Evolutionary conservation across 1,140 invertebrate species (phyloP).

Genomic region (Aplysia californica): DNA sequence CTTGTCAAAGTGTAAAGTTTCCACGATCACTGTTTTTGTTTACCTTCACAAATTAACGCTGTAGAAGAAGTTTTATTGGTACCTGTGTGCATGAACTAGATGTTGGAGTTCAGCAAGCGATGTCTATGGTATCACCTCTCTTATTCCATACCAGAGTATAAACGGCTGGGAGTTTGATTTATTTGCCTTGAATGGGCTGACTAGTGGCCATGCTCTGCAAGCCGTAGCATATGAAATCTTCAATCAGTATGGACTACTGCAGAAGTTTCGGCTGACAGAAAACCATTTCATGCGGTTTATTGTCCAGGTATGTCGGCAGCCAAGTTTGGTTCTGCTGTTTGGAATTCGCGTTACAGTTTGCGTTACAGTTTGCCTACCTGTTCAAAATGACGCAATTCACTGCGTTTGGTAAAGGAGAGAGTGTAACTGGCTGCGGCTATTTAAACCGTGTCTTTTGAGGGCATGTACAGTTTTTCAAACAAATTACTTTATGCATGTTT

Average conservation of each 20-base stretch:
- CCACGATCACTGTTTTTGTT: no score
- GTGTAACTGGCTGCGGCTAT: neutral
- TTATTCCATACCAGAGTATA: neutral
- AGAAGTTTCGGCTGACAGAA: neutral
- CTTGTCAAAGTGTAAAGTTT: no score
- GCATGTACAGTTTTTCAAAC: no score
- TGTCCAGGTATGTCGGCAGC: neutral
- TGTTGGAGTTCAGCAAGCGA: no score
- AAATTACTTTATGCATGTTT: no score
- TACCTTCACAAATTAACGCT: no score
- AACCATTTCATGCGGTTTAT: slow-evolving; percentile 11
- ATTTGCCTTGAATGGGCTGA: neutral
- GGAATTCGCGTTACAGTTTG: neutral
- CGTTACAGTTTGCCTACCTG: neutral
- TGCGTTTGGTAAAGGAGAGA: neutral
- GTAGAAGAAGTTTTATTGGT: no score
- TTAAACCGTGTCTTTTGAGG: no score
- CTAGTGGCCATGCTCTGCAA: slow-evolving; percentile 22
- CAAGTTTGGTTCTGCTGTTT: neutral
- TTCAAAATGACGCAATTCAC: neutral
- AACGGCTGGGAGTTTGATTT: slow-evolving; percentile 13
- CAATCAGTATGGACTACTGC: neutral
- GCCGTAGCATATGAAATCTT: slow-evolving; percentile 16
- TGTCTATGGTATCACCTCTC: no score
- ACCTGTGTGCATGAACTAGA: no score